Evolutionary conservation across 1,140 invertebrate species (phyloP).

Genomic region (Campoletis sonorensis): DNA sequence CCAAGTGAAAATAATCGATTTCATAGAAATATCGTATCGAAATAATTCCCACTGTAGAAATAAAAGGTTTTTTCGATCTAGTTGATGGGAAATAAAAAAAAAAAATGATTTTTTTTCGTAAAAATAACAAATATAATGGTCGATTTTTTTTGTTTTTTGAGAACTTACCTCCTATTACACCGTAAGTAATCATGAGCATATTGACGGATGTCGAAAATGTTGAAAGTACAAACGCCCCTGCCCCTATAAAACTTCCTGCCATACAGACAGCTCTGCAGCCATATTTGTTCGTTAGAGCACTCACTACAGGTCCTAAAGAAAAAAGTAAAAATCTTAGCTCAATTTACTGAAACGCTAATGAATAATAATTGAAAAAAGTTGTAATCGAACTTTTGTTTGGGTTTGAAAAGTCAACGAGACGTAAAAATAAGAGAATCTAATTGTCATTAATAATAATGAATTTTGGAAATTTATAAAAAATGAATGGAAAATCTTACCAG

Average conservation of each 20-base stretch:
- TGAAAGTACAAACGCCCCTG: conserved; percentile 91
- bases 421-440: not conserved
- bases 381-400: too few relatives aligned
- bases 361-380: too few relatives aligned
- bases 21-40: too few relatives aligned
- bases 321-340: conserved; percentile 58
- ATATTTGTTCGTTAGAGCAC: conserved; percentile 96
- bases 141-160: too few relatives aligned
- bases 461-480: too few relatives aligned
- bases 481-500: conserved; percentile 80
- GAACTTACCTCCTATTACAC: conserved; percentile 90
- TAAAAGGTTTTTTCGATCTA: too few relatives aligned
- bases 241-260: conserved; percentile 90
- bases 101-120: too few relatives aligned
- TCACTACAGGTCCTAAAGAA: conserved; percentile 91
- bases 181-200: conserved; percentile 96
- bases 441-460: conserved; percentile 34
- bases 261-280: conserved; percentile 96
- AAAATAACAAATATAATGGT: too few relatives aligned
- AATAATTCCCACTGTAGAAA: too few relatives aligned
- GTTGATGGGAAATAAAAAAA: too few relatives aligned
- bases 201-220: conserved; percentile 91
- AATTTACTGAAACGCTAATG: too few relatives aligned
- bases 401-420: not conserved
- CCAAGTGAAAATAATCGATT: too few relatives aligned